Conservation (phyloP, 2,888 invertebrate species). For the Aplocera efformata region DNA sequence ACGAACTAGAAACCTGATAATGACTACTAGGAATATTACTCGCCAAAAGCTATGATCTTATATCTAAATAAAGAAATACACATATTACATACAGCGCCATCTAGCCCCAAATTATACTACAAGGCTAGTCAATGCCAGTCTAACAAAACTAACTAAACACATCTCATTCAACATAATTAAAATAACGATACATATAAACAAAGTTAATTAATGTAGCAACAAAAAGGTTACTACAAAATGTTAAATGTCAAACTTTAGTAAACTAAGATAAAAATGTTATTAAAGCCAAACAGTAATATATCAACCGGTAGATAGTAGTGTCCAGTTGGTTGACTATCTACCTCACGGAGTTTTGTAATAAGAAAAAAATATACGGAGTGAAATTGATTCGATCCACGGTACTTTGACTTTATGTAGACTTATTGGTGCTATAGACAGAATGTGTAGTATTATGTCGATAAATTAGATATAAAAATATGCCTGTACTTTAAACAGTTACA, state of each 20-base stretch:
- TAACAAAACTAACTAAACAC: not conserved
- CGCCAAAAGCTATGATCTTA: too few species aligned
- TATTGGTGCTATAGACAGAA: constrained; percentile 31
- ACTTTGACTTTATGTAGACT: constrained; percentile 34
- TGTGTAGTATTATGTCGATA: not conserved
- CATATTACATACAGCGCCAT: too few species aligned
- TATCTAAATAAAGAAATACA: too few species aligned
- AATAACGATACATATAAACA: not conserved
- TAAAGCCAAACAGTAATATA: constrained; percentile 22
- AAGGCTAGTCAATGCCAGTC: too few species aligned
- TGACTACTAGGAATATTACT: constrained; percentile 5
- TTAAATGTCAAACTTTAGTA: constrained; percentile 17
- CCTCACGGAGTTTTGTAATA: constrained; percentile 42
- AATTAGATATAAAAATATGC: too few species aligned
- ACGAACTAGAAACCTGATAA: constrained; percentile 33
- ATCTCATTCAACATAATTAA: not conserved
- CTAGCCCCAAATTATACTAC: too few species aligned
- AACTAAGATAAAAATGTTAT: constrained; percentile 15
- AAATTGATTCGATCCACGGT: constrained; percentile 59
- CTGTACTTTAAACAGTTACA: too few species aligned
- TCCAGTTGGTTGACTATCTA: constrained; percentile 44
- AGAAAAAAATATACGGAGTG: constrained; percentile 48
- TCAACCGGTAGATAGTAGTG: constrained; percentile 26
- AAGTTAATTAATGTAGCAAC: constrained; percentile 5
- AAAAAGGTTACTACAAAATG: constrained; percentile 11